phyloP scores from a whole-genome alignment of 1,140 invertebrate genomes.

The Aphelenchoides avenae region DNA sequence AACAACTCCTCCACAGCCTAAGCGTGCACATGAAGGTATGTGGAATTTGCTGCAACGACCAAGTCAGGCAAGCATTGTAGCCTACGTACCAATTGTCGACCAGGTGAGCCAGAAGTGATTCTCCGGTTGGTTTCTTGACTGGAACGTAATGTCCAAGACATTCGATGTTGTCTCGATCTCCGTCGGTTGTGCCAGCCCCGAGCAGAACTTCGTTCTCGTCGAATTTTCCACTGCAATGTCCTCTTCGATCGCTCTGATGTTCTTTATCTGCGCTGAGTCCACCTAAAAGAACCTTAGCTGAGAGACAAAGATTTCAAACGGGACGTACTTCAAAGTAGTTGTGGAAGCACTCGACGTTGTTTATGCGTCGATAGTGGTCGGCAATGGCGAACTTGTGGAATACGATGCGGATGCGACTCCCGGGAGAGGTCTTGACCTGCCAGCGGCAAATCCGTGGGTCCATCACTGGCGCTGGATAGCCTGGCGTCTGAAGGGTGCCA shows the following conservation, averaged over 20 bases:
- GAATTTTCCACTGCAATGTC: conserved; percentile 4
- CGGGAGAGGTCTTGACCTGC: conserved; percentile 45
- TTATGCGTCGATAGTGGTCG: conserved; percentile 8
- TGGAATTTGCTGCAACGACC: background rate
- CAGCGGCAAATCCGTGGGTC: conserved; percentile 35
- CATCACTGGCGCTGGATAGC: conserved; percentile 32
- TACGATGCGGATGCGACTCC: conserved; percentile 37
- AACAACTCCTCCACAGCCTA: conserved; percentile 46
- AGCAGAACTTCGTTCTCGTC: conserved; percentile 22
- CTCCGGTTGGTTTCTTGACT: conserved; percentile 31
- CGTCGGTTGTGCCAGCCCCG: conserved; percentile 24
- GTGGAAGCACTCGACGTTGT: conserved; percentile 1
- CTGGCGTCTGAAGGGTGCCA: conserved; percentile 49
- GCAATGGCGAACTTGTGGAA: conserved; percentile 49
- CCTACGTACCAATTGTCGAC: conserved; percentile 37
- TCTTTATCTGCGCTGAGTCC: conserved; percentile 14
- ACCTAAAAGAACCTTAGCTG: conserved; percentile 18
- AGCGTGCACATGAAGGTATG: background rate
- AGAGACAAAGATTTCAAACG: conserved; percentile 7
- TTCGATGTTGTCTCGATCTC: conserved; percentile 33
- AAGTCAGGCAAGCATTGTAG: background rate
- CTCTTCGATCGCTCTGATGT: conserved; percentile 7
- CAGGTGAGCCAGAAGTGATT: conserved; percentile 56
- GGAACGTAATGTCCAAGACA: conserved; percentile 33
- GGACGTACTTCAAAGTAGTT: conserved; percentile 30